Evolutionary conservation across 1,140 invertebrate species (phyloP).

Genomic region (Liolophura sinensis): DNA sequence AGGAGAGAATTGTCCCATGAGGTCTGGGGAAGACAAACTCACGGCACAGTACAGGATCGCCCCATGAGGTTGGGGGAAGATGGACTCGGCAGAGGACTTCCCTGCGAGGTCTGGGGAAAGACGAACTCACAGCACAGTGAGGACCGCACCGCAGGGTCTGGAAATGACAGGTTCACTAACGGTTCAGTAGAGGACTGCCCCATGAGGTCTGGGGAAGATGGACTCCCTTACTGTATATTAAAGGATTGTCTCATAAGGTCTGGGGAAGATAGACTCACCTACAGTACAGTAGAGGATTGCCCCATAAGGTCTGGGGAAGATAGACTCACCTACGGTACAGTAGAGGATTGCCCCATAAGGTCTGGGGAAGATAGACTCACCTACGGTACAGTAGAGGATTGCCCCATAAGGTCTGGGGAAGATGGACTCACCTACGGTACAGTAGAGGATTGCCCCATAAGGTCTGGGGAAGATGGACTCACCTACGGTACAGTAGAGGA

Average conservation of each 20-base stretch:
- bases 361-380: conserved; percentile 72
- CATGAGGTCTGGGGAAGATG: too few species aligned
- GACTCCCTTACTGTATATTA: too few species aligned
- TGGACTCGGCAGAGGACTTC: conserved; percentile 73
- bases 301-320: conserved; percentile 81
- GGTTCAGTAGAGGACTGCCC: conserved; percentile 80
- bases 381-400: conserved; percentile 64
- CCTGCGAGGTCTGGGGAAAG: too few species aligned
- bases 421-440: conserved; percentile 61
- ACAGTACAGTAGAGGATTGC: conserved; percentile 83
- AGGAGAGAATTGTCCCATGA: conserved; percentile 79
- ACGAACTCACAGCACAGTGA: too few species aligned
- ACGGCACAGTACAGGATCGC: conserved; percentile 83
- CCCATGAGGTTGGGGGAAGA: conserved; percentile 81
- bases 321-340: conserved; percentile 57
- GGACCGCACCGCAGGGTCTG: too few species aligned
- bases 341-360: conserved; percentile 75
- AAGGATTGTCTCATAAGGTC: too few species aligned
- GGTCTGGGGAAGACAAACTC: conserved; percentile 78
- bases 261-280: too few species aligned
- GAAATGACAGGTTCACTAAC: too few species aligned
- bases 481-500: conserved; percentile 61
- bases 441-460: conserved; percentile 72
- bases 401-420: conserved; percentile 81
- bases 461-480: conserved; percentile 75